Base-by-base conservation (phyloP, 2,888 invertebrate species). In the Agonopterix heracliana region DNA sequence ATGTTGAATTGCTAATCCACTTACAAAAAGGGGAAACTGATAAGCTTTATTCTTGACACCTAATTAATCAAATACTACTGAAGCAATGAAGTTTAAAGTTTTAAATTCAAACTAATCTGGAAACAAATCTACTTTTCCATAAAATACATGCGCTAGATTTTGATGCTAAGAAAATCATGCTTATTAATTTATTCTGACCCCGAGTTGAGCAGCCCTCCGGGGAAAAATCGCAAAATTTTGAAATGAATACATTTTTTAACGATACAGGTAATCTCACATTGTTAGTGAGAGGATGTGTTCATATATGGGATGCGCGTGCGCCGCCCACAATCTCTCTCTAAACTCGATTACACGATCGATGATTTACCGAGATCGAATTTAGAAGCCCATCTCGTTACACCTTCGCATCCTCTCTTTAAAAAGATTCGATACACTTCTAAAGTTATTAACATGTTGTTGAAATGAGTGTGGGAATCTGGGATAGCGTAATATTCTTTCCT, bases 341-440 rank as follows among this genome's bases (percentile, higher is more conserved):
- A 84, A 86, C 82, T 84, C 81, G 83, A 86, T 87, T 87, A 87
- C 78, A 68, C 73, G 74, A 77, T 64, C 81, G 80, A 87, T 87
- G 83, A 88, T 88, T 88, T 87, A 88, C 81, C 64, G 79, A 78
- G 74, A 87, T 84, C 78, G 84, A 82, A 84, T 87, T 82, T 79
- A 71, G 74, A 78, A 81, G 66, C 77, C 71, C 69, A 68, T 73
- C 74, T 74, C 74, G 79, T 78, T 81, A 80, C 78, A 77, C 68
- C 71, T 73, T 74, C 66, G 69, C 68, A 74, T 78, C 74, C 72
- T 77, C 64, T 62, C 59, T 62, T 61, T 71, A 64, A 70, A 65
- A 56, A 59, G 55, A 63, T 64, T 60, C 61, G 63, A 62, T 59
- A 62, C 58, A 65, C 55, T 49, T 49, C 54, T 46, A 44, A 44